These are phyloP conservation scores for Eristalis intricaria DNA, from an alignment of 2,888 invertebrate genomes.

Conservation along the genomic window DNA sequence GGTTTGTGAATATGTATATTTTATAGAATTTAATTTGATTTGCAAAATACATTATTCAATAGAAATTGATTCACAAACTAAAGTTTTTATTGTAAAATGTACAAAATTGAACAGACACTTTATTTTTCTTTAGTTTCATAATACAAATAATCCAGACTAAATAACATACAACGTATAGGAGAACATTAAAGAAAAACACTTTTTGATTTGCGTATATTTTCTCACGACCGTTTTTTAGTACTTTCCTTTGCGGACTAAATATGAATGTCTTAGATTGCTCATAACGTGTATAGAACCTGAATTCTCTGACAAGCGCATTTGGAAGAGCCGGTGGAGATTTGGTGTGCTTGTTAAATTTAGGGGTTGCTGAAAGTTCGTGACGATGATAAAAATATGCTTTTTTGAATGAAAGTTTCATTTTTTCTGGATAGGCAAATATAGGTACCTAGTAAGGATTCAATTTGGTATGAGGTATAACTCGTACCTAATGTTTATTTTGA, in stretches of 20 bases:
- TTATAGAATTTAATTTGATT: background rate
- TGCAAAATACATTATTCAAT: background rate
- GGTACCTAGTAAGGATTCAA: too few relatives aligned
- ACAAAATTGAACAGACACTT: constrained; percentile 36
- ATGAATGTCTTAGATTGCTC: constrained; percentile 70
- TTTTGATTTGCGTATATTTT: constrained; percentile 37
- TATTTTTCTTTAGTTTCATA: background rate
- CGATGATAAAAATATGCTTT: constrained; percentile 29
- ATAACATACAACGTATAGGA: constrained; percentile 6
- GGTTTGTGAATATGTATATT: background rate
- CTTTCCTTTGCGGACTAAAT: constrained; percentile 80
- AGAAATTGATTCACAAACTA: background rate
- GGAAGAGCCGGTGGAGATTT: constrained; percentile 25
- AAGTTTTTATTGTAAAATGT: constrained; percentile 38
- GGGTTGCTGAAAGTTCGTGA: constrained; percentile 63
- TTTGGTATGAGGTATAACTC: too few relatives aligned
- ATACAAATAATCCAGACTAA: background rate
- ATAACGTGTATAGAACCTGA: constrained; percentile 52
- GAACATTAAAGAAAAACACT: constrained; percentile 31
- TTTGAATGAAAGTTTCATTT: constrained; percentile 11
- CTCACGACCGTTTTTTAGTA: constrained; percentile 80
- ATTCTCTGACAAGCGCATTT: constrained; percentile 68
- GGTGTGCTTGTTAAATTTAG: constrained; percentile 39
- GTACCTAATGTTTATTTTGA: too few relatives aligned
- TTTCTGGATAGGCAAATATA: background rate